These are phyloP conservation scores for Aspiorhynchus laticeps DNA, from an alignment of 2,113 vertebrate species.

Conservation along the genomic window DNA sequence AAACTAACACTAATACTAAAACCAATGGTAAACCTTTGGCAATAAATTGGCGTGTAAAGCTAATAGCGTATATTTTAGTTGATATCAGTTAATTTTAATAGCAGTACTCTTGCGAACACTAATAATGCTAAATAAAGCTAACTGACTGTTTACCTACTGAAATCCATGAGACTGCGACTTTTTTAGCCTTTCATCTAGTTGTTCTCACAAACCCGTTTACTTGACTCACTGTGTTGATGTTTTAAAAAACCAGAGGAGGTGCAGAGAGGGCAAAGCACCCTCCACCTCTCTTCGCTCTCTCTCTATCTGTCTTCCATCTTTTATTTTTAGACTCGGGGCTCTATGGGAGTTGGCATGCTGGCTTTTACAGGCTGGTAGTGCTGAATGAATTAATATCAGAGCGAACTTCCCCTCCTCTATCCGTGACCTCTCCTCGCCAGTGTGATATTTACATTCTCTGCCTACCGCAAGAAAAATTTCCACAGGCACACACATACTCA, in stretches of 20 bases:
- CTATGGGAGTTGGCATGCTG: constrained; percentile 64
- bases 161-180: not conserved
- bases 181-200: not conserved
- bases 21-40: too few species aligned
- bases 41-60: not conserved
- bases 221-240: constrained; percentile 11
- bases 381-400: constrained; percentile 66
- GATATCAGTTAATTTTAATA: not conserved
- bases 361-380: constrained; percentile 57
- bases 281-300: constrained; percentile 18
- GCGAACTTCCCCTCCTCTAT: constrained; percentile 3
- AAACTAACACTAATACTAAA: too few species aligned
- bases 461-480: not conserved
- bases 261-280: constrained; percentile 41
- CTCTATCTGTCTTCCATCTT: constrained; percentile 37
- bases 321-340: constrained; percentile 73
- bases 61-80: not conserved
- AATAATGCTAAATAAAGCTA: not conserved
- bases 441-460: constrained; percentile 40
- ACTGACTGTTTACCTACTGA: not conserved
- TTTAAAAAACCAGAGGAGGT: constrained; percentile 23
- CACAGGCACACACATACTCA: constrained; percentile 11
- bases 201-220: constrained; percentile 21
- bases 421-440: constrained; percentile 16
- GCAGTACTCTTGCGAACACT: not conserved